A percentile compares a stretch with the other conserved stretches of the same genome.
Evolutionary conservation across 1,140 invertebrate genomes (phyloP).

Genomic region (Camponotus floridanus): DNA sequence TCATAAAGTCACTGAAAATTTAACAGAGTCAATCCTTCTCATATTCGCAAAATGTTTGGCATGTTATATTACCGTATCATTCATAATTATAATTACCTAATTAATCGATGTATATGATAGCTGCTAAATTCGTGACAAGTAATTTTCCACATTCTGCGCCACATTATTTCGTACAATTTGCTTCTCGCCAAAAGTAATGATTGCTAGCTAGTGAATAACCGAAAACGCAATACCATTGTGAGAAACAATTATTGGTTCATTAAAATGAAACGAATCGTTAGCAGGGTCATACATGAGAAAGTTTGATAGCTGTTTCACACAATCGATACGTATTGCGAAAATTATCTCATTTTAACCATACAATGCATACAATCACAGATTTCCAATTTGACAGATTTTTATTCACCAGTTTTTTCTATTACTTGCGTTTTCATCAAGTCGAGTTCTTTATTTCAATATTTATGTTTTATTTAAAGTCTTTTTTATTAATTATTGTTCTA

Average conservation of each 20-base stretch:
- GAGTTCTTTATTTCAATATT: not conserved
- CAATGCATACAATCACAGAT: not conserved
- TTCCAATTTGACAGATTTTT: conserved; percentile 25
- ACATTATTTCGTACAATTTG: conserved; percentile 34
- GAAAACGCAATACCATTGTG: conserved; percentile 48
- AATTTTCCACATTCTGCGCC: conserved; percentile 35
- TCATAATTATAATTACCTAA: conserved; percentile 42
- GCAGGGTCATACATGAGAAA: conserved; percentile 46
- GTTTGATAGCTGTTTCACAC: conserved; percentile 48
- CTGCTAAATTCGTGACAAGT: conserved; percentile 37
- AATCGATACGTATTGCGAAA: conserved; percentile 30
- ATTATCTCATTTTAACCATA: conserved; percentile 39
- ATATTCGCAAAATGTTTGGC: not conserved
- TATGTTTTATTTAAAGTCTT: not conserved
- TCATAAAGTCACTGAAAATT: conserved; percentile 2
- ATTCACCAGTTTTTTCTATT: not conserved
- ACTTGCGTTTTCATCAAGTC: not conserved
- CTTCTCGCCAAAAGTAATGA: conserved; percentile 38
- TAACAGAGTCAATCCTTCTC: not conserved
- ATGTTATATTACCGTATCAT: not conserved
- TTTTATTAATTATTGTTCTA: not conserved
- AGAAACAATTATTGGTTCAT: conserved; percentile 59
- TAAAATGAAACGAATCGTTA: conserved; percentile 59
- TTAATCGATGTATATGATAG: conserved; percentile 27
- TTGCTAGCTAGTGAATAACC: conserved; percentile 46